These are phyloP conservation scores for Ia io DNA, from an alignment of 2,113 vertebrate genomes.

Conservation along the genomic window DNA sequence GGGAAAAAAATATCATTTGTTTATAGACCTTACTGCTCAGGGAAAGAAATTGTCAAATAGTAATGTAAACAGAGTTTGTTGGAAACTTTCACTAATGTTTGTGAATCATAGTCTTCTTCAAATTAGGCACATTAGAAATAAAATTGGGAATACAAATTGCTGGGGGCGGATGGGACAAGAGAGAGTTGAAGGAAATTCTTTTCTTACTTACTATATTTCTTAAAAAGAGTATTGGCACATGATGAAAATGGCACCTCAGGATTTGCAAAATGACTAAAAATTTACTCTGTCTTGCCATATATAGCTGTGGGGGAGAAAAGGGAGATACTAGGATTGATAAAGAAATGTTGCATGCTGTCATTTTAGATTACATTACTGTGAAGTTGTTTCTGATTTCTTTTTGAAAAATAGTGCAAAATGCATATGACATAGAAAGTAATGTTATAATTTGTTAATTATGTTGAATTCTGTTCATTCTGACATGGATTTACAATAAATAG, in stretches of 20 bases:
- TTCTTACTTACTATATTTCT: conserved; percentile 54
- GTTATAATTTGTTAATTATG: conserved; percentile 66
- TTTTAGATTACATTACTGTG: conserved; percentile 79
- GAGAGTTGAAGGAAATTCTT: not conserved
- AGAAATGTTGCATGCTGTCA: conserved; percentile 82
- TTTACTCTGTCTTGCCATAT: conserved; percentile 72
- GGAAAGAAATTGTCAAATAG: conserved; percentile 65
- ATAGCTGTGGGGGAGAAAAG: conserved; percentile 79
- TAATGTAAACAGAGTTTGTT: conserved; percentile 54
- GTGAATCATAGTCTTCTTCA: conserved; percentile 44
- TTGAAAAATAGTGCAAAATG: conserved; percentile 69
- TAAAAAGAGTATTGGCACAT: conserved; percentile 52
- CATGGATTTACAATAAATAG: conserved; percentile 67
- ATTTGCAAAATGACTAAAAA: conserved; percentile 76
- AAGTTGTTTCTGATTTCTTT: conserved; percentile 77
- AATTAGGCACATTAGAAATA: conserved; percentile 60
- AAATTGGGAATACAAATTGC: conserved; percentile 7
- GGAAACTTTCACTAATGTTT: conserved; percentile 46
- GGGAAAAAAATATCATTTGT: conserved; percentile 79
- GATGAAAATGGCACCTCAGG: conserved; percentile 67
- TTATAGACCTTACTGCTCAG: conserved; percentile 74
- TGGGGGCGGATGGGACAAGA: not conserved
- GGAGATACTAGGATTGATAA: conserved; percentile 79
- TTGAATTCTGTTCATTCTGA: conserved; percentile 68
- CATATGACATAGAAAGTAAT: conserved; percentile 26